These are phyloP conservation scores for Drosophila ironensis DNA, from an alignment of 1,140 invertebrate genomes.

Conservation along the genomic window DNA sequence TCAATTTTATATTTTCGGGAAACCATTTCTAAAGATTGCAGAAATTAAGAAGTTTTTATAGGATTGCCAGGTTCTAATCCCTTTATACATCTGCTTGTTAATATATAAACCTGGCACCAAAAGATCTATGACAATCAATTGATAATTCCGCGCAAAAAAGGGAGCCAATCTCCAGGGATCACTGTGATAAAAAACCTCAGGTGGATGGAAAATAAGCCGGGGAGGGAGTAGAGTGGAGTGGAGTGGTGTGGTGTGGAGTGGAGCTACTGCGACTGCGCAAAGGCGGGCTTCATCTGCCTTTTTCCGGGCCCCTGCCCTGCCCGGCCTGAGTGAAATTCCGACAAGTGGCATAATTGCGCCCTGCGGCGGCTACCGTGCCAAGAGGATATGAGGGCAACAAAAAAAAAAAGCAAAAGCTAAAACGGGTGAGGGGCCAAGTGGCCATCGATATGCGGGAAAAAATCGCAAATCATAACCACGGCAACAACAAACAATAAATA, in stretches of 20 bases:
- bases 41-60: too few species aligned
- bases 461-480: conserved; percentile 77
- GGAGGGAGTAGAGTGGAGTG: background rate
- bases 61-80: too few species aligned
- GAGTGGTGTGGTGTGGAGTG: too few species aligned
- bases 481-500: conserved; percentile 77
- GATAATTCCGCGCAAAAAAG: too few species aligned
- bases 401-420: background rate
- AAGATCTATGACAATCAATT: too few species aligned
- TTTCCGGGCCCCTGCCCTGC: background rate
- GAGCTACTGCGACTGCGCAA: conserved; percentile 35
- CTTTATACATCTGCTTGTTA: too few species aligned
- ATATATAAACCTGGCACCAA: too few species aligned
- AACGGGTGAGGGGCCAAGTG: conserved; percentile 24
- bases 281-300: conserved; percentile 12
- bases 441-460: conserved; percentile 56
- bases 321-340: conserved; percentile 70
- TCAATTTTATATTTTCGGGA: too few species aligned
- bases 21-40: too few species aligned
- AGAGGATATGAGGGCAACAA: conserved; percentile 41
- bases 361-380: conserved; percentile 74
- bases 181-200: too few species aligned
- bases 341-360: conserved; percentile 79
- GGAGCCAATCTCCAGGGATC: too few species aligned
- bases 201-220: too few species aligned